A percentile compares a stretch with the other conserved stretches of the same genome.
These are phyloP conservation scores for Coelopa frigida DNA, from an alignment of 1,140 invertebrate species.

Conservation along the genomic window DNA sequence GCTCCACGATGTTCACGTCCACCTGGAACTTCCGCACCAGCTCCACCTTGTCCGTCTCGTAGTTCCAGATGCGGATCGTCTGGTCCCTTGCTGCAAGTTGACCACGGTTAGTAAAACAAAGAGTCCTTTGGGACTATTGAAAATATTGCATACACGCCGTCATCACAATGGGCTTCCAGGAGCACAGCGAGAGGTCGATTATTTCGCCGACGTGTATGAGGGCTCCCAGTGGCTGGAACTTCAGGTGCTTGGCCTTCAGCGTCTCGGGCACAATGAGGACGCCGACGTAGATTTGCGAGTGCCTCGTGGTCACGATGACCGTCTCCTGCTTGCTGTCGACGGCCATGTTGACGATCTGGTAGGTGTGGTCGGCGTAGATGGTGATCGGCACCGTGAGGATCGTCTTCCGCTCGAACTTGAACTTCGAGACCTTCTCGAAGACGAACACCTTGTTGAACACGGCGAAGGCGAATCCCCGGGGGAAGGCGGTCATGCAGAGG, in stretches of 20 bases:
- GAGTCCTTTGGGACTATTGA: not conserved
- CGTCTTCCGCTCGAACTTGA: conserved; percentile 51
- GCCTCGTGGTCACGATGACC: conserved; percentile 51
- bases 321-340: conserved; percentile 48
- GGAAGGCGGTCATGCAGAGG: conserved; percentile 48
- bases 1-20: conserved; percentile 66
- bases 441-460: conserved; percentile 52
- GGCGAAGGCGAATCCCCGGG: conserved; percentile 52
- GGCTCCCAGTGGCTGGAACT: conserved; percentile 56
- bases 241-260: conserved; percentile 38
- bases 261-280: conserved; percentile 49
- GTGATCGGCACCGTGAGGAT: conserved; percentile 49
- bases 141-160: conserved; percentile 58
- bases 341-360: conserved; percentile 48
- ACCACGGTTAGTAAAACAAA: not conserved
- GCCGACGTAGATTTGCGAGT: conserved; percentile 53
- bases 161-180: conserved; percentile 82
- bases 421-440: conserved; percentile 53
- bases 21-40: conserved; percentile 74
- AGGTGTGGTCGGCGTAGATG: conserved; percentile 34
- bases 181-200: conserved; percentile 68
- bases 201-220: conserved; percentile 74
- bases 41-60: conserved; percentile 68
- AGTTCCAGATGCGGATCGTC: conserved; percentile 84
- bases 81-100: conserved; percentile 54